Base-by-base conservation (phyloP, 2,888 invertebrate genomes). In the Choristoneura rosaceana region DNA sequence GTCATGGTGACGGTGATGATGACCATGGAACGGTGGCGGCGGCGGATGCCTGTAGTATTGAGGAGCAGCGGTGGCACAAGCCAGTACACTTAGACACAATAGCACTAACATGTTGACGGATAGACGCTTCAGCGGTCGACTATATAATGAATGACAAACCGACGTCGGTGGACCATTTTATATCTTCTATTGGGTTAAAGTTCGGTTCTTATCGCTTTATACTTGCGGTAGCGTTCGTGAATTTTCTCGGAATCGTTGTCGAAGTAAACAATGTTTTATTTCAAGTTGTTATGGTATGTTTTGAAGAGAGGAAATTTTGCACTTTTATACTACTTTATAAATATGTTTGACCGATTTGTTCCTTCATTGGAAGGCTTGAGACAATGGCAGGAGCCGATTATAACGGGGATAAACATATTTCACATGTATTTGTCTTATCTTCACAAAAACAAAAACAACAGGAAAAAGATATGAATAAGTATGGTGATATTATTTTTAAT, bases 21-120 rank as follows among this genome's bases (percentile, higher is more conserved):
- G 67, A 4, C 33, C 17, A 2, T 59, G 43, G 34, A 4, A 15
- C 43, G 74, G 71, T 45, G 77, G 74, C 8, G 78, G 70, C 15
- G 70, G 43, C n/a, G n/a, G n/a, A 45, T 52, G 79, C 0, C 78
- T 65, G 14, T 73, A 74, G 69, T 73, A 83, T 7, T 79, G 81
- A 0, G 91, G 91, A 10, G 90, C 90, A 2, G 90, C 90, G 70
- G 78, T 79, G 33, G 86, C 83, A 69, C 81, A 82, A 4, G 85
- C 90, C 58, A 88, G 33, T 4, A 88, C 43, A 15, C 82, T 83
- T 33, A 87, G 76, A 8, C 89, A 60, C 69, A 86, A 64, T 3
- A 87, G 38, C 62, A 79, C 81, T 77, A 85, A 77, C 89, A 90
- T 90, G 71, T 76, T 84, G 65, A 80, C 79, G 81, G 76, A 65